Conservation (phyloP, 2,888 invertebrate species). For the Laspeyria flexula region DNA sequence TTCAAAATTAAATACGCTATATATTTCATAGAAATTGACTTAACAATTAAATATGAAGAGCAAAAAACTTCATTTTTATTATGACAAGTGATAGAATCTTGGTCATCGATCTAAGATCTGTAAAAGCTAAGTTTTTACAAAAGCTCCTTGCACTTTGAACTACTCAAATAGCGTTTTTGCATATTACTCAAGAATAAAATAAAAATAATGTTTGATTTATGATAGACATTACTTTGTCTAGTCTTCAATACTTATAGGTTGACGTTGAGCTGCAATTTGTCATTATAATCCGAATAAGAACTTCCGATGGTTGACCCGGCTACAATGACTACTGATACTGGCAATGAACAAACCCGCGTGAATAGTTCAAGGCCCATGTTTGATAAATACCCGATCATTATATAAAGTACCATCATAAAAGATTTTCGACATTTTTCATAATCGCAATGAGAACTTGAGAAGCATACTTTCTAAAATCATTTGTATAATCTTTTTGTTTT, state of each 20-base stretch:
- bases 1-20: too few species aligned
- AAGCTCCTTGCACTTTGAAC: conserved; percentile 25
- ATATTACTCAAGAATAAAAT: conserved; percentile 15
- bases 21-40: not conserved
- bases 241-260: conserved; percentile 21
- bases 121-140: conserved; percentile 6
- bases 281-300: conserved; percentile 40
- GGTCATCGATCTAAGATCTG: not conserved
- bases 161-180: conserved; percentile 24
- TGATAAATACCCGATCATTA: not conserved
- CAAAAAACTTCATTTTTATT: not conserved
- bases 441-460: not conserved
- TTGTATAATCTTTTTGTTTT: not conserved
- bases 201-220: conserved; percentile 34
- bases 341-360: conserved; percentile 11
- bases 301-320: conserved; percentile 40
- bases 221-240: conserved; percentile 34
- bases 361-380: not conserved
- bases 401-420: not conserved
- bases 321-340: conserved; percentile 35
- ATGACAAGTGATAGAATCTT: not conserved
- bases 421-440: not conserved
- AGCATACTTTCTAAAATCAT: not conserved
- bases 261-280: conserved; percentile 33
- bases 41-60: not conserved